Base-by-base conservation (phyloP, 2,888 invertebrate species). In the Melangyna quadrimaculata region DNA sequence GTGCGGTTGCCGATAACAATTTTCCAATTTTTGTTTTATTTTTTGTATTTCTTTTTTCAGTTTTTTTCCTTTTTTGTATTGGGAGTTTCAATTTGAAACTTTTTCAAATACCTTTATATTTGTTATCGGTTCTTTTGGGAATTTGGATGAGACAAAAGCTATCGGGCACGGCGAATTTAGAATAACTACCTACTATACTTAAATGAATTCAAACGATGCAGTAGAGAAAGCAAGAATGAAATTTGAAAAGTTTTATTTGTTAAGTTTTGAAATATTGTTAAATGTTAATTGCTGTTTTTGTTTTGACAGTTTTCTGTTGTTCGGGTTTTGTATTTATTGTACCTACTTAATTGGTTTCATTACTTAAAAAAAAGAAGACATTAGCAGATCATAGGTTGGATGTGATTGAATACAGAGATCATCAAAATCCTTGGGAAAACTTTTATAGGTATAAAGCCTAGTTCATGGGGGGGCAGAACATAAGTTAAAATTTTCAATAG, bases 1-100 rank as follows among this genome's bases (percentile, higher is more conserved):
- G 75, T 72, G 67, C 67, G 84, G 80, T 84, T 79, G 53, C 55
- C 75, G 84, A 84, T 80, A 84, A 72, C 75, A 84, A 77, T 84
- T 83, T 79, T 74, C 71, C 70, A 57, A 43, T 63, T 55, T 74
- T 51, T 70, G 57, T 74, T 59, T 65, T n/a, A n/a, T n/a, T n/a
- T n/a, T n/a, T n/a, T n/a, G n/a, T n/a, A n/a, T n/a, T n/a, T n/a
- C n/a, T n/a, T n/a, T n/a, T n/a, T n/a, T n/a, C n/a, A n/a, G n/a
- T n/a, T n/a, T 57, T 53, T 73, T 75, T 79, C 55, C 67, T 74
- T 40, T 83, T 78, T 74, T 51, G 43, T 65, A 45, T 65, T 65
- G 65, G 45, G 51, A 75, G 51, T 59, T 67, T 74, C 70, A 57
- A 79, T 59, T 65, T 71, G 43, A 77, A 81, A 80, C 71, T 77